Evolutionary conservation across 2,113 vertebrate species (phyloP), one percentile per base, ranked within the genome.

Genomic region (Gavialis gangeticus): DNA sequence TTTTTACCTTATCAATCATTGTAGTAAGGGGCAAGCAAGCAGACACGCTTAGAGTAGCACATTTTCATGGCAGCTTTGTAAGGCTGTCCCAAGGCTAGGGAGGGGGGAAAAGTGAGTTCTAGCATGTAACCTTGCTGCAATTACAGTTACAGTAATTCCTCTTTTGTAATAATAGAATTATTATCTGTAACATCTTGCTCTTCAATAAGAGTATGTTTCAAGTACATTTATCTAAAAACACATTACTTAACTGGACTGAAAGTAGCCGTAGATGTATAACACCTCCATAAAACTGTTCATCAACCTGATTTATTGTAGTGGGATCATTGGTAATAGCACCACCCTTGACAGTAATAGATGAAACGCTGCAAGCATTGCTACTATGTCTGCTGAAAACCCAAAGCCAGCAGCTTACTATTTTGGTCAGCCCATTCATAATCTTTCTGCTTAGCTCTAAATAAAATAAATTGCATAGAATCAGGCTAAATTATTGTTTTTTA

Each of bases 341-440:
- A 95, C 95, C 91, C 94, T 85, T 96, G 92, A 95, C 94, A 96
- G 88, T 96, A 96, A 96, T 90, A 87, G 95, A 96, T 97, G 93
- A 95, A 96, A 94, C 63, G 56, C 58, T 89, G 84, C 59, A 34
- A 93, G 56, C 18, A 1, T 83, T 89, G 89, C 93, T 92, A 82
- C 94, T 95, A 91, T 22, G 6, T 96, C 95, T 93, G 95, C 93
- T 85, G 91, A 80, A 80, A 88, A 86, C 83, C 87, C 88, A 46
- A 54, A 81, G 84, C 94, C 94, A 96, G 85, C 94, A 90, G 87
- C 95, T 92, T 89, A 85, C 88, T 89, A 84, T 69, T 97, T 97
- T 93, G 97, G 94, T 97, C 96, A 97, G 94, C 85, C 95, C 95
- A 97, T 96, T 97, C 97, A 96, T 97, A 97, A 95, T 94, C 88